Evolutionary conservation across 2,888 invertebrate species (phyloP), one percentile per base, ranked within the genome.

Genomic region (Agrochola lychnidis): DNA sequence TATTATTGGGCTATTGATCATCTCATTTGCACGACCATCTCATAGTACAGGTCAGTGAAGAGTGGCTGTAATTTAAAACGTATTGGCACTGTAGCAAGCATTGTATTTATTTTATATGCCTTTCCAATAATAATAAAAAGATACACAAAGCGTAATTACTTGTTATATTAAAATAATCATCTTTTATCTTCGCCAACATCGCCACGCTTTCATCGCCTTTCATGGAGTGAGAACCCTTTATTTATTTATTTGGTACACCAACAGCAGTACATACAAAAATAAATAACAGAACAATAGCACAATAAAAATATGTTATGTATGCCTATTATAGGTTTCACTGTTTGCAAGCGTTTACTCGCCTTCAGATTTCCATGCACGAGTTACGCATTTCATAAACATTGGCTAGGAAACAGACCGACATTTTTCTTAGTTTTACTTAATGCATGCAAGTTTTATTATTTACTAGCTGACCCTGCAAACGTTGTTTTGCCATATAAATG

Each of bases 1-100:
- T 61, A 51, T 59, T 51, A 61, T 68, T 78, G 45, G 42, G 16
- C 22, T 69, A 53, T 78, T 45, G 78, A 59, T 42, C 51, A 59
- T 42, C n/a, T 30, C 30, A 59, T 51, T 42, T 19, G 22, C 48
- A 51, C 7, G 4, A 30, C 25, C 16, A 76, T 75, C 53, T 62
- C 45, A 19, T 42, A 51, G 5, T 30, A n/a, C 22, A 45, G 45
- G 12, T 12, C 45, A 45, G 45, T 45, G 4, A 12, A 25, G 4
- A 48, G 9, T 61, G 4, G n/a, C 12, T 51, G 16, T 22, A 9
- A 25, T 51, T 66, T 69, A 51, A 68, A n/a, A 36, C 61, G 22
- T 56, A 56, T n/a, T n/a, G 36, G 36, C 36, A 36, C 4, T 36
- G n/a, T 56, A 59, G 7, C 4, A 48, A 45, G 42, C 14, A 30